Evolutionary conservation across 1,140 invertebrate genomes (phyloP), one percentile per base, ranked within the genome.

Genomic region (Saccostrea cuccullata): DNA sequence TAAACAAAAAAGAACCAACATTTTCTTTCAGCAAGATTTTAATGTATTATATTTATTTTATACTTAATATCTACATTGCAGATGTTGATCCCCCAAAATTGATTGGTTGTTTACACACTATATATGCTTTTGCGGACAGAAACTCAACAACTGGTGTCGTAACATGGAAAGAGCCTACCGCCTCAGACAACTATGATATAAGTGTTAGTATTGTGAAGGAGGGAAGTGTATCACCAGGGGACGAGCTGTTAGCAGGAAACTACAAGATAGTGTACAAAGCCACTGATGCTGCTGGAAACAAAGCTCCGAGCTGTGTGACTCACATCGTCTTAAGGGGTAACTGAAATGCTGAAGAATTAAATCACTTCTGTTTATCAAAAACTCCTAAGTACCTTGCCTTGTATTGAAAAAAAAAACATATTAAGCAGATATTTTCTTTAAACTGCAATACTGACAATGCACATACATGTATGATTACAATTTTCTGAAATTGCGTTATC

Each of bases 261-360:
- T 88, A 90, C 58, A 64, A 56, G 17, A 55, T 90, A 2, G 58
- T 26, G 26, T 90, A 90, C 67, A 30, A 30, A 17, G 84, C 89
- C 8, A 26, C 36, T 30, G 89, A 90, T 30, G 55, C 17, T 5
- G 58, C 84, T 3, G 87, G 87, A 26, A 90, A 90, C 64, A 30
- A 64, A 77, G 87, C 87, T 0, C 26, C 60, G 12, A 55, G 55
- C 15, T 90, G 89, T 82, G 47, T 9, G 88, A 85, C 86, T n/a
- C 56, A 85, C 17, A 64, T 90, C n/a, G 55, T 88, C 4, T 55
- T 90, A 12, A 90, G 88, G 85, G 58, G 89, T 90, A 83, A 64
- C 5, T 13, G 6, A 47, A 47, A 47, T 70, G 70, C 40, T 47
- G 6, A 6, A 47, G 6, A 6, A 6, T 47, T 47, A n/a, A n/a